These are phyloP conservation scores for Falco novaeseelandiae DNA, from an alignment of 2,797 vertebrate species.

Conservation along the genomic window DNA sequence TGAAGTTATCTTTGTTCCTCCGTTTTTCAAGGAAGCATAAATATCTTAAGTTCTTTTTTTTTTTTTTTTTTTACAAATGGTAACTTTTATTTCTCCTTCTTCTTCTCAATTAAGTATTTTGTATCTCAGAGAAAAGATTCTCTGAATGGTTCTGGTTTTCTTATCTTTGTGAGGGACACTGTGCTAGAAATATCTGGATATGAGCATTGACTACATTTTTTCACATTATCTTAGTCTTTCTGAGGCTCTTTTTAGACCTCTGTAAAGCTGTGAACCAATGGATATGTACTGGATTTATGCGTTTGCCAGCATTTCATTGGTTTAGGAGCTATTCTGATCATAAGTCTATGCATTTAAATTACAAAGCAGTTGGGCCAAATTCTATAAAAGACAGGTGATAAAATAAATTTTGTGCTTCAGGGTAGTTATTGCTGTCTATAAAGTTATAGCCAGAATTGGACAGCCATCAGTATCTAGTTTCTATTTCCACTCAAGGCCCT, in stretches of 20 bases:
- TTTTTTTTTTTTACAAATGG: background rate
- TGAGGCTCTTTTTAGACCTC: conserved; percentile 30
- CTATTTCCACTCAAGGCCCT: background rate
- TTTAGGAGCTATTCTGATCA: conserved; percentile 51
- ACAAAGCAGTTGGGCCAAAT: conserved; percentile 62
- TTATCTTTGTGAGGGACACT: background rate
- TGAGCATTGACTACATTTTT: background rate
- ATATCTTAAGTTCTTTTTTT: background rate
- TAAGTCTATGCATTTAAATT: conserved; percentile 69
- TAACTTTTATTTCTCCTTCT: background rate
- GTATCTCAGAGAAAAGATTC: background rate
- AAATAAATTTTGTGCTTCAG: conserved; percentile 54
- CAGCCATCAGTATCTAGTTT: background rate
- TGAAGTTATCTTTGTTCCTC: background rate
- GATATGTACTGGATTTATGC: conserved; percentile 52
- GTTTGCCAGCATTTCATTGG: conserved; percentile 46
- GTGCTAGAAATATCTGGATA: background rate
- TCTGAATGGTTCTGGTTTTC: background rate
- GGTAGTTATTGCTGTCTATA: conserved; percentile 48
- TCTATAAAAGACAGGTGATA: conserved; percentile 64
- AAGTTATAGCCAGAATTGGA: conserved; percentile 18
- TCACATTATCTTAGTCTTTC: conserved; percentile 21
- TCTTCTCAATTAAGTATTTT: background rate
- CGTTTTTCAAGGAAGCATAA: background rate
- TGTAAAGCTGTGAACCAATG: conserved; percentile 47